Percentiles rank a stretch among this genome's conserved stretches.
phyloP scores from a whole-genome alignment of 2,888 invertebrate species.

The Eremobia ochroleuca region DNA sequence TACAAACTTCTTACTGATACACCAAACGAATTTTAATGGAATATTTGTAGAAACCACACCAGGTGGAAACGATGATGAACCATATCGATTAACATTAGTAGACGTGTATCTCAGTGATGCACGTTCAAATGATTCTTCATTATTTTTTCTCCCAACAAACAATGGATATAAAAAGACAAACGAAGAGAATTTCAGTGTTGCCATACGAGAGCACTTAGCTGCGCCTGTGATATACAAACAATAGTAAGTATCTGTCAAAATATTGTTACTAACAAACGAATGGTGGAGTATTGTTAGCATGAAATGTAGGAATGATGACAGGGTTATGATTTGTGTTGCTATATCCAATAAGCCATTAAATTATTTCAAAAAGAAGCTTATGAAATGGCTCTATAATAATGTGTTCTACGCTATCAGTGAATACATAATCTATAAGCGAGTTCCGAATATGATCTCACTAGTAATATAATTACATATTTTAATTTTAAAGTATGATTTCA shows the following conservation, averaged over 20 bases:
- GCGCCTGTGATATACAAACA: constrained; percentile 47
- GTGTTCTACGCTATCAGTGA: not conserved
- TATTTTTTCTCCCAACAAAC: constrained; percentile 21
- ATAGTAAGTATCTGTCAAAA: constrained; percentile 54
- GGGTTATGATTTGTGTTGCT: constrained; percentile 37
- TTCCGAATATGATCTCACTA: too few species aligned
- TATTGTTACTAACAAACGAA: constrained; percentile 56
- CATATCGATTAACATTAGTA: not conserved
- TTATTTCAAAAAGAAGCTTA: not conserved
- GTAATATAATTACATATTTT: too few species aligned
- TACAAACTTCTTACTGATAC: not conserved
- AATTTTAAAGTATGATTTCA: not conserved
- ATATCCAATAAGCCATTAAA: not conserved
- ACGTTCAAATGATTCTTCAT: constrained; percentile 5
- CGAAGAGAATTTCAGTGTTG: constrained; percentile 44
- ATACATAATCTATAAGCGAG: not conserved
- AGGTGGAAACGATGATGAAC: not conserved
- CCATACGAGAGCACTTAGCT: constrained; percentile 45
- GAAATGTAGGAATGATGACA: constrained; percentile 55
- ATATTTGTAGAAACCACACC: not conserved
- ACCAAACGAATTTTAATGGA: not conserved
- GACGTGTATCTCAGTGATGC: not conserved
- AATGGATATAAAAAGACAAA: constrained; percentile 54
- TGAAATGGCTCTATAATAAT: not conserved
- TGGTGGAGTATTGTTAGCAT: constrained; percentile 40